A percentile compares a stretch with the other conserved stretches of the same genome.
These are phyloP conservation scores for Setipinna tenuifilis DNA, from an alignment of 2,797 vertebrate species.

Conservation along the genomic window DNA sequence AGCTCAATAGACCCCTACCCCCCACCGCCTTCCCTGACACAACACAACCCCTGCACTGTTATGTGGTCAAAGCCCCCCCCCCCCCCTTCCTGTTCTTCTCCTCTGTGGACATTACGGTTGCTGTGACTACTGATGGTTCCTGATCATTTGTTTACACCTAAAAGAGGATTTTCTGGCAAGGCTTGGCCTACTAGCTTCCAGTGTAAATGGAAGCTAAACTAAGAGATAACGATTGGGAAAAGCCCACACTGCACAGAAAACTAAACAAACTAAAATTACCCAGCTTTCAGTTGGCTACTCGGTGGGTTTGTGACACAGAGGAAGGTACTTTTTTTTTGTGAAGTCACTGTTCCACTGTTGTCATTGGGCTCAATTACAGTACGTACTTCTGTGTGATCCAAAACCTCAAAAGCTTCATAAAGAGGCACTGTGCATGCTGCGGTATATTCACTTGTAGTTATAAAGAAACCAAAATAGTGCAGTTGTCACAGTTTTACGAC, in stretches of 20 bases:
- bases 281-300: background rate
- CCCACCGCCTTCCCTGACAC: background rate
- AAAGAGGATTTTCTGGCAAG: background rate
- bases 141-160: background rate
- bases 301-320: background rate
- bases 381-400: background rate
- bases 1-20: background rate
- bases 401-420: background rate
- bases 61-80: background rate
- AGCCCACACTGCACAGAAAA: background rate
- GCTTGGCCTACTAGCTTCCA: background rate
- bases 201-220: background rate
- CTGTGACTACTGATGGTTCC: background rate
- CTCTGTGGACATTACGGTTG: background rate
- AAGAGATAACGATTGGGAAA: background rate
- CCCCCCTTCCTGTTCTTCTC: background rate
- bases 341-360: background rate
- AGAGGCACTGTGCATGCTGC: background rate
- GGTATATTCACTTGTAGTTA: background rate
- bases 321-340: no score
- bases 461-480: slow-evolving; percentile 1
- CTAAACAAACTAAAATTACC: background rate
- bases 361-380: background rate
- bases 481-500: background rate
- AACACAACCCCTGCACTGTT: background rate